Base-by-base conservation (phyloP, 2,797 vertebrate genomes). In the Chromis chromis region DNA sequence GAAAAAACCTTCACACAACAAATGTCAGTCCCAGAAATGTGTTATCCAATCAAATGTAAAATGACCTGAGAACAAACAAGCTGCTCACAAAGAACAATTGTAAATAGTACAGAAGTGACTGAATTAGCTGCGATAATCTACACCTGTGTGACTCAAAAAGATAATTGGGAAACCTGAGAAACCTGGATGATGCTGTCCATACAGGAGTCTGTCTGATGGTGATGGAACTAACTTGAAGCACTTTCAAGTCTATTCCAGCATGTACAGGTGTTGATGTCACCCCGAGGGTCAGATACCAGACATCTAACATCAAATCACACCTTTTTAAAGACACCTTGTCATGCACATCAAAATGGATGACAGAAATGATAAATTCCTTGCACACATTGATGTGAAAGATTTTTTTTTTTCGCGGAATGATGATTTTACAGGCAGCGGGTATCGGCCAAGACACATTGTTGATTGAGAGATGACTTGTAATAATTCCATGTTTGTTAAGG, bases 251-350 rank as follows among this genome's bases (percentile, higher is more conserved):
- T 7, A 65, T 46, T 66, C 6, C 14, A 22, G 27, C 9, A 13
- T 2, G 1, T 27, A 9, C 28, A 22, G 31, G 22, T 36, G 27
- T 42, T 25, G 21, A n/a, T 22, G 6, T 48, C 44, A 12, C 27
- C 69, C 53, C 2, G 3, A 36, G 69, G 70, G 59, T 5, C 24
- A 22, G 64, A 55, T 42, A 16, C 6, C 4, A 8, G 24, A 54
- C 24, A 39, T 17, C 13, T 36, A 36, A 12, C 9, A 11, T 36
- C 33, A 36, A 11, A 36, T 36, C 6, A 1, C 17, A 56, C 13
- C 12, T 50, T 17, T 49, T 74, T 13, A 25, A 48, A 21, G 13
- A 10, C 55, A 63, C 10, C 22, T 48, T 62, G 49, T 61, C 75
- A 66, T 11, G 16, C 31, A 61, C 40, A 33, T 3, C 10, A n/a